Evolutionary conservation across 53 echinoderm and acorn worm genomes (phyloP), one percentile per base, ranked within the genome.

Genomic region (Holothuria leucospilota): DNA sequence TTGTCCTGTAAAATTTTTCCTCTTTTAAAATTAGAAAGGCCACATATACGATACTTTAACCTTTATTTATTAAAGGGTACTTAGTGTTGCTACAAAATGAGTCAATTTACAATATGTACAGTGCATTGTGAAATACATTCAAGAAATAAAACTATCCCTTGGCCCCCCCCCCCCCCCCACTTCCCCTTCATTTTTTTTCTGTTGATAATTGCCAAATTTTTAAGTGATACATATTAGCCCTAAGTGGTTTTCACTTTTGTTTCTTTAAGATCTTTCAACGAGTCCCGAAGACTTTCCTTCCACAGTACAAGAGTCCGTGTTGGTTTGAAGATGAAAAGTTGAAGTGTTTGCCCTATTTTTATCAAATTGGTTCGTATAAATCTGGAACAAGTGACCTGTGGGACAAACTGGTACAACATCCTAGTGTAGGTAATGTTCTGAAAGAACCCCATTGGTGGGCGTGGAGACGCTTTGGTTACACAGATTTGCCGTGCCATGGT

Each of bases 391-490:
- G 26, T 59, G 80, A 80, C 53, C 25, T 80, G 29, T 80, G 80
- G 80, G 80, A 80, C 53, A 80, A 80, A 59, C 26, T 80, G 62
- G 80, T 80, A 20, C 80, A 80, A n/a, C 80, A 80, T 34, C 80
- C 80, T 2, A 29, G 28, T 29, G 39, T 80, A 15, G 28, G 29
- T 2, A 29, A 58, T 30, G 59, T 80, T 4, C 29, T 59, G 80
- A 80, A 80, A 21, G 80, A 80, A 61, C 80, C 80, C 6, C 80
- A 80, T 59, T 80, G 80, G 80, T 80, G 80, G 80, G 80, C 80
- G 18, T 80, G 80, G 80, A 20, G 80, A 61, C 80, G 80, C 20
- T 80, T 59, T 34, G 80, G 80, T 8, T 80, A 59, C 60, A 80
- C 60, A 4, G 61, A 21, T 21, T 34, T 26, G 20, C 80, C 80